phyloP scores from a whole-genome alignment of 2,888 invertebrate genomes.

The Callinectes sapidus region DNA sequence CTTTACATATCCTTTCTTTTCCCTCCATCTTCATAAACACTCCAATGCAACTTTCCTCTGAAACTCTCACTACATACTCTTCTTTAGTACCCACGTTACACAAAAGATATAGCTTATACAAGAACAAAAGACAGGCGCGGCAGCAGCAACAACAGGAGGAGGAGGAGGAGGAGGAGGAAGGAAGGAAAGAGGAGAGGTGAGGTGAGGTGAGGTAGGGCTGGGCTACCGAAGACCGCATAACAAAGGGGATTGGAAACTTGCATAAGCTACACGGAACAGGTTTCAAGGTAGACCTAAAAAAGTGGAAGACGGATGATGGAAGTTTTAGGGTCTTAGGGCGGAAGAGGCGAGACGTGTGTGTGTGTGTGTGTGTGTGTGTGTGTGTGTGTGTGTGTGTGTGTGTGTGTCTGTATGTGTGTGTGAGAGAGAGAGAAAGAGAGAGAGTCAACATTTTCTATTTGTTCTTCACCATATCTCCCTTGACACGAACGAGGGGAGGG shows the following conservation, averaged over 20 bases:
- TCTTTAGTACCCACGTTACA: too few species aligned
- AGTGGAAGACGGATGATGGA: not conserved
- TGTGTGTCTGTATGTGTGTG: slow-evolving; percentile 41
- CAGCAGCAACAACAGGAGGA: not conserved
- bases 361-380: not conserved
- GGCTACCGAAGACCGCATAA: not conserved
- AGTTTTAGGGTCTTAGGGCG: not conserved
- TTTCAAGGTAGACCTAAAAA: not conserved
- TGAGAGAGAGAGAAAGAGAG: slow-evolving; percentile 35
- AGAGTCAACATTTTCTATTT: not conserved
- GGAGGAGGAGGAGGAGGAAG: not conserved
- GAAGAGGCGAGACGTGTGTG: not conserved
- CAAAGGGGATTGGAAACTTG: not conserved
- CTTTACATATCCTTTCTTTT: too few species aligned
- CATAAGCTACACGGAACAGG: not conserved
- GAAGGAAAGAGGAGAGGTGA: not conserved
- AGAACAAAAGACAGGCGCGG: too few species aligned
- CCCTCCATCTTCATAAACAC: too few species aligned
- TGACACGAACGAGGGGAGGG: not conserved
- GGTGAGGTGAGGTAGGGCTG: not conserved
- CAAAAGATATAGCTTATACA: too few species aligned
- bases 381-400: slow-evolving; percentile 35
- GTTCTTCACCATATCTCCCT: not conserved
- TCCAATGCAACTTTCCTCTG: too few species aligned
- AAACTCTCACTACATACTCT: too few species aligned